phyloP scores from a whole-genome alignment of 2,113 vertebrate species.

The Acanthochromis polyacanthus region DNA sequence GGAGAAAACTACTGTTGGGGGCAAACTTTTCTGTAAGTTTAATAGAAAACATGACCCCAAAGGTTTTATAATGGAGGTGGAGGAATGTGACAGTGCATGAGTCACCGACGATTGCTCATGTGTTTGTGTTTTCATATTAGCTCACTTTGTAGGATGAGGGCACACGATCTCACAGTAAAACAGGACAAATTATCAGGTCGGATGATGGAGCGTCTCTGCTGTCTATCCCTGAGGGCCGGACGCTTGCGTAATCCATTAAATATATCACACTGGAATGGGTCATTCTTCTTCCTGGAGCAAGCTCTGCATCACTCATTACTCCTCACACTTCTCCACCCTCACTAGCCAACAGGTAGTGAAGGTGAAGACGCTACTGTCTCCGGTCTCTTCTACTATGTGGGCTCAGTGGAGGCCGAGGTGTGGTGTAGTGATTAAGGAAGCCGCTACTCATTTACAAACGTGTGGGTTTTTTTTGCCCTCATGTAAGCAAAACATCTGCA shows the following conservation, averaged over 20 bases:
- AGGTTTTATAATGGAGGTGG: slow-evolving; percentile 22
- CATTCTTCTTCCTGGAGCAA: slow-evolving; percentile 44
- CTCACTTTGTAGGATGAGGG: slow-evolving; percentile 20
- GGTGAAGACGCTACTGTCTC: slow-evolving; percentile 14
- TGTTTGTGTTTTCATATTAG: slow-evolving; percentile 38
- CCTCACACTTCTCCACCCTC: slow-evolving; percentile 18
- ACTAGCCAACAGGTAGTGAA: slow-evolving; percentile 35
- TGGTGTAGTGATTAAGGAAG: slow-evolving; percentile 1
- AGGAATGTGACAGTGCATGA: slow-evolving; percentile 26
- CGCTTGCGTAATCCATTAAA: slow-evolving; percentile 54
- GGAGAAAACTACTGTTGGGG: slow-evolving; percentile 19
- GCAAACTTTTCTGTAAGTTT: slow-evolving; percentile 36
- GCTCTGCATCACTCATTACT: slow-evolving; percentile 56
- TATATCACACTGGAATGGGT: slow-evolving; percentile 40
- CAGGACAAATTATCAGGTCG: slow-evolving; percentile 47
- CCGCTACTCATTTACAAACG: slow-evolving; percentile 14
- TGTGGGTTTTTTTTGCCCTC: not conserved
- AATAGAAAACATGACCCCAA: slow-evolving; percentile 26
- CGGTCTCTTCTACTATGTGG: slow-evolving; percentile 6
- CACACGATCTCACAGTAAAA: slow-evolving; percentile 29
- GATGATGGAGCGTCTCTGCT: slow-evolving; percentile 18
- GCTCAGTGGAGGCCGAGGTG: not conserved
- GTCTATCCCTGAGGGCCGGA: slow-evolving; percentile 6
- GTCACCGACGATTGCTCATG: slow-evolving; percentile 25
- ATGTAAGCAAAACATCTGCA: slow-evolving; percentile 28